Percentiles rank a stretch among this genome's conserved stretches.
Conservation (phyloP, 1,140 invertebrate genomes). For the Hormaphis cornu region DNA sequence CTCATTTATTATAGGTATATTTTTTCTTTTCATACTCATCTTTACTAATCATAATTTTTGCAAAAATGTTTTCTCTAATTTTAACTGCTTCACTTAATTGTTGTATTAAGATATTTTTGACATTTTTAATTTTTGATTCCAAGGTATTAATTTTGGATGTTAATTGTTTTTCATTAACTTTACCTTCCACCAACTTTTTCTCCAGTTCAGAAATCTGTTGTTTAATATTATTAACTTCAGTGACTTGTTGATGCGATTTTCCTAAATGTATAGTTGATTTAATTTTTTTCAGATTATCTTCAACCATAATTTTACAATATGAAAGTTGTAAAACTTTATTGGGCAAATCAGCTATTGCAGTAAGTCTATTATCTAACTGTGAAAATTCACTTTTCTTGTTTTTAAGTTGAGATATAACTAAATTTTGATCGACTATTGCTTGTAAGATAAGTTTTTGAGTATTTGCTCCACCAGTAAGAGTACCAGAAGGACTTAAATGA, state of each 20-base stretch:
- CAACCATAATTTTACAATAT: neutral
- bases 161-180: constrained; percentile 15
- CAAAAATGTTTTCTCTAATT: neutral
- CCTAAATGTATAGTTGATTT: constrained; percentile 19
- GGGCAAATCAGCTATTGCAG: constrained; percentile 1
- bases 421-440: constrained; percentile 4
- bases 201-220: neutral
- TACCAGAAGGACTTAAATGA: constrained; percentile 79
- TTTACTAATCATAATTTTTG: constrained; percentile 15
- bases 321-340: neutral
- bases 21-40: constrained; percentile 11
- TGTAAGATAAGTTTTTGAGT: constrained; percentile 18
- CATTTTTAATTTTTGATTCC: constrained; percentile 24
- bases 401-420: constrained; percentile 1
- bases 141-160: constrained; percentile 12
- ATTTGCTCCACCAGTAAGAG: constrained; percentile 58
- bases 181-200: neutral
- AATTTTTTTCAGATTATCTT: neutral
- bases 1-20: constrained; percentile 29
- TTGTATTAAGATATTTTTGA: constrained; percentile 14
- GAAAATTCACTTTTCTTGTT: neutral
- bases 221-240: constrained; percentile 24
- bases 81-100: constrained; percentile 21
- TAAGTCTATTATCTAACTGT: neutral
- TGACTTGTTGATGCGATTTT: constrained; percentile 26